These are phyloP conservation scores for Coluber constrictor DNA, from an alignment of 2,797 vertebrate genomes.

Conservation along the genomic window DNA sequence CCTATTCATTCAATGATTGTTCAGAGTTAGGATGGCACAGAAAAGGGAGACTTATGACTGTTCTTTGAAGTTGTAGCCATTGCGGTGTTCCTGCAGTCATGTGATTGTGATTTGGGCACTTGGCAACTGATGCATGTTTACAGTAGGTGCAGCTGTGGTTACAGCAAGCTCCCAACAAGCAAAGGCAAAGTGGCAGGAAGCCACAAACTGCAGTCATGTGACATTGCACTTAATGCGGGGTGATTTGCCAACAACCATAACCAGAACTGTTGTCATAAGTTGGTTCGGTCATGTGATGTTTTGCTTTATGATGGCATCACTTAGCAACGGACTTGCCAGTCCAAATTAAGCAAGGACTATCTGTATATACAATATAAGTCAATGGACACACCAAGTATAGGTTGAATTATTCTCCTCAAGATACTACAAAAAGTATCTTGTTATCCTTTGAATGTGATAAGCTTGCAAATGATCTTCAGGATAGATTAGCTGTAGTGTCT, in stretches of 20 bases:
- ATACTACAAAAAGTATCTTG: not conserved
- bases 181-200: not conserved
- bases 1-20: not conserved
- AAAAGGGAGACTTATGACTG: not conserved
- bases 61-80: not conserved
- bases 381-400: not conserved
- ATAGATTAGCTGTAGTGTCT: not conserved
- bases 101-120: not conserved
- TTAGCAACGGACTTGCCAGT: not conserved
- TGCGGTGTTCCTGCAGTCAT: not conserved
- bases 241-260: not conserved
- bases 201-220: not conserved
- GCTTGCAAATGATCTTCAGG: not conserved
- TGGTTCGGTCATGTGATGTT: not conserved
- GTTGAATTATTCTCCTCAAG: not conserved
- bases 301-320: not conserved
- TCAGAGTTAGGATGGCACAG: not conserved
- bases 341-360: not conserved
- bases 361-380: not conserved
- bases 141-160: not conserved
- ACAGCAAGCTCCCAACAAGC: not conserved
- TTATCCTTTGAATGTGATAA: not conserved
- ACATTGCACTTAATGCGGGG: not conserved
- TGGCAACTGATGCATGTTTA: not conserved
- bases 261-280: not conserved